Evolutionary conservation across 2,888 invertebrate genomes (phyloP).

Genomic region (Neoaliturus tenellus): DNA sequence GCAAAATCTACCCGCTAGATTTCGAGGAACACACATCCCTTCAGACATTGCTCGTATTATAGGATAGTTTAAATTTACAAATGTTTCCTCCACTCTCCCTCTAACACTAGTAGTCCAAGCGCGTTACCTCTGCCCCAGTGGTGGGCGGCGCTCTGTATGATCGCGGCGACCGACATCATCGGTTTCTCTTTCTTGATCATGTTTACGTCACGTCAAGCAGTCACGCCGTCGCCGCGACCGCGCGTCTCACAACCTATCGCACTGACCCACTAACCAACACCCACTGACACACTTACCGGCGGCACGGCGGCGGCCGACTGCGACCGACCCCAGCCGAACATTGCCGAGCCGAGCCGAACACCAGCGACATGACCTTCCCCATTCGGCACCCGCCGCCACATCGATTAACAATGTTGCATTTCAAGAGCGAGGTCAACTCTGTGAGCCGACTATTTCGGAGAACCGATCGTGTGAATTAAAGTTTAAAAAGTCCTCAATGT

Average conservation of each 20-base stretch:
- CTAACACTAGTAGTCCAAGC: not conserved
- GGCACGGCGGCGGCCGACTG: not conserved
- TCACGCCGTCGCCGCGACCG: not conserved
- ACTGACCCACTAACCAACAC: conserved; percentile 55
- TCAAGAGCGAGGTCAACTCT: not conserved
- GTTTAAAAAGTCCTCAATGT: too few relatives aligned
- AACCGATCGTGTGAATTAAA: too few relatives aligned
- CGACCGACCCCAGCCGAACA: conserved; percentile 34
- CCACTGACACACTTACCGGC: conserved; percentile 60
- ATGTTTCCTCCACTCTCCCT: too few relatives aligned
- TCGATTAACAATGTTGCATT: not conserved
- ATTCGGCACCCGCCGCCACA: conserved; percentile 28
- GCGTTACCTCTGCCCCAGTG: conserved; percentile 73
- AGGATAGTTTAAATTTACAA: too few relatives aligned
- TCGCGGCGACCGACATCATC: conserved; percentile 90
- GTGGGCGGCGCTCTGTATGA: conserved; percentile 81
- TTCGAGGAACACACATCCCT: too few relatives aligned
- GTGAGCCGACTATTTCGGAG: too few relatives aligned
- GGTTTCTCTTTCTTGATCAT: conserved; percentile 93
- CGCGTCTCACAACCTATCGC: conserved; percentile 46
- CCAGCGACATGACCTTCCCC: conserved; percentile 48
- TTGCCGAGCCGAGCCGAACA: conserved; percentile 30
- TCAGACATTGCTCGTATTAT: too few relatives aligned
- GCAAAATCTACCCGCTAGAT: too few relatives aligned
- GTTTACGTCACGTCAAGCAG: conserved; percentile 7